phyloP scores from a whole-genome alignment of 1,140 invertebrate genomes.

The Eueides isabella region DNA sequence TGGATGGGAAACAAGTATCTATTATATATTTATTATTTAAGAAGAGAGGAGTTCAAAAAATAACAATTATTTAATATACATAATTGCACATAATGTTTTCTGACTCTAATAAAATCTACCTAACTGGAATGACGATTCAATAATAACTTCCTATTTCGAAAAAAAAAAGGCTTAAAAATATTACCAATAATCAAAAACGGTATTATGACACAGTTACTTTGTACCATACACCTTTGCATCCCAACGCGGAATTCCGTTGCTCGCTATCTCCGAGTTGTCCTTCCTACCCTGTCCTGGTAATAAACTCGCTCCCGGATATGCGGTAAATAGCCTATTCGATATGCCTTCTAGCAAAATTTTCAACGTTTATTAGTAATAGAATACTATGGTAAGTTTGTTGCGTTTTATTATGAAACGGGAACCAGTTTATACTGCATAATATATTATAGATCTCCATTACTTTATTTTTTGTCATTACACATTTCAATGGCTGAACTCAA shows the following conservation, averaged over 20 bases:
- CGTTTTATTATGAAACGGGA: background rate
- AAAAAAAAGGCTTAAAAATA: too few relatives aligned
- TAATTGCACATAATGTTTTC: too few relatives aligned
- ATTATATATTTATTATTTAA: too few relatives aligned
- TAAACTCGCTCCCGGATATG: constrained; percentile 28
- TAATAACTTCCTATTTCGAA: too few relatives aligned
- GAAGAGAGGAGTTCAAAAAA: too few relatives aligned
- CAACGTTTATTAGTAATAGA: background rate
- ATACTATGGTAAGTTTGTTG: background rate
- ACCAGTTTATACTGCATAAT: background rate
- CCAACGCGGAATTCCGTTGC: constrained; percentile 47
- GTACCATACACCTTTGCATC: constrained; percentile 36
- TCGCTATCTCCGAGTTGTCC: constrained; percentile 43
- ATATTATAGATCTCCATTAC: background rate
- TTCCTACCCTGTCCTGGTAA: constrained; percentile 35
- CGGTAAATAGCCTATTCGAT: constrained; percentile 28
- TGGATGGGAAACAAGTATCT: too few relatives aligned
- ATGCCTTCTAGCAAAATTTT: background rate
- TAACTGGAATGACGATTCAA: too few relatives aligned
- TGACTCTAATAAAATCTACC: too few relatives aligned
- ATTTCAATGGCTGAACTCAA: too few relatives aligned
- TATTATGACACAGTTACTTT: constrained; percentile 28
- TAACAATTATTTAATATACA: too few relatives aligned
- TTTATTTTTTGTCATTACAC: too few relatives aligned
- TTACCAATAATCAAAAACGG: too few relatives aligned